phyloP scores from a whole-genome alignment of 2,113 vertebrate genomes.

The Brachypodius melanocephalos region DNA sequence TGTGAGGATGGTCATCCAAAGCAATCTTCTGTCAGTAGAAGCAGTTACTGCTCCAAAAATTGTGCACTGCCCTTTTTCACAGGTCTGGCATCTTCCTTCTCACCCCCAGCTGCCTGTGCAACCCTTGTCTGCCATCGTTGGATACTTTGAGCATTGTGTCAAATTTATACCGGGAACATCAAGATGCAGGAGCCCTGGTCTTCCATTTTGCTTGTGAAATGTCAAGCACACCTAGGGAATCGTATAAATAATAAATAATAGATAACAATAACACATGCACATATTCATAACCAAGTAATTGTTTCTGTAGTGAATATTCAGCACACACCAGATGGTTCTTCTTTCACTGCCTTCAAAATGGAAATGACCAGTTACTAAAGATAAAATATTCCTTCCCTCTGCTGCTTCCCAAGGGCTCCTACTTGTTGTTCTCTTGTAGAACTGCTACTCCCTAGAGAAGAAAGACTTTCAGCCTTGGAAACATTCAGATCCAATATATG shows the following conservation, averaged over 20 bases:
- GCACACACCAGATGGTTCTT: constrained; percentile 44
- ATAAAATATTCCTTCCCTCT: constrained; percentile 58
- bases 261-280: constrained; percentile 13
- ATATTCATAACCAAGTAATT: constrained; percentile 38
- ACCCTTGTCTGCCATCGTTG: rapidly evolving
- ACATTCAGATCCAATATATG: constrained; percentile 39
- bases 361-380: constrained; percentile 69
- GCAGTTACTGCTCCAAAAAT: not conserved
- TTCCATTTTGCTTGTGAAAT: not conserved
- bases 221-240: not conserved
- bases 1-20: not conserved
- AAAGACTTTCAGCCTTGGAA: constrained; percentile 35
- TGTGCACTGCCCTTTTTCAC: not conserved
- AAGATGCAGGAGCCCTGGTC: not conserved
- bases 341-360: constrained; percentile 57
- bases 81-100: not conserved
- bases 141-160: not conserved
- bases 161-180: not conserved
- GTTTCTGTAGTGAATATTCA: constrained; percentile 64
- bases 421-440: constrained; percentile 60
- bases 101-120: not conserved
- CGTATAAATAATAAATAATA: constrained; percentile 47
- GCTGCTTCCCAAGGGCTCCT: constrained; percentile 33
- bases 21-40: not conserved
- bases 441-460: constrained; percentile 28